phyloP scores from a whole-genome alignment of 2,888 invertebrate species.

The Heliconius ismenius region DNA sequence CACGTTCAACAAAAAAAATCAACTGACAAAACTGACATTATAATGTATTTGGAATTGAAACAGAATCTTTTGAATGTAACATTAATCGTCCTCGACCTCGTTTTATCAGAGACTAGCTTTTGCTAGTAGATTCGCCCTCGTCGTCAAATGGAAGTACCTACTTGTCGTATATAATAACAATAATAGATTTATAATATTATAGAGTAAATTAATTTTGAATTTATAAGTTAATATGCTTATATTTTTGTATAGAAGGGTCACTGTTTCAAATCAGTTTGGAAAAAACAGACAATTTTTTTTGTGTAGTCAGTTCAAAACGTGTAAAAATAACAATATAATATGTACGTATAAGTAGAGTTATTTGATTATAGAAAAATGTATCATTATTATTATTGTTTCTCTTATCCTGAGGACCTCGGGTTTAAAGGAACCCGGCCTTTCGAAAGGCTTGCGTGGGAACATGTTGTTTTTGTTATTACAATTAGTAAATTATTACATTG shows the following conservation, averaged over 20 bases:
- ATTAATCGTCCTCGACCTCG: no score
- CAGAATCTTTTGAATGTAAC: background rate
- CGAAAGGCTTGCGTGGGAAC: no score
- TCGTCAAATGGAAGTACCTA: no score
- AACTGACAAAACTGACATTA: background rate
- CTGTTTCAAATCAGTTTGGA: background rate
- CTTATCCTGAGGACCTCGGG: no score
- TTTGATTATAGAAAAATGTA: constrained; percentile 33
- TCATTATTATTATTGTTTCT: background rate
- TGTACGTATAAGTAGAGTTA: constrained; percentile 12
- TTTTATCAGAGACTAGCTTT: no score
- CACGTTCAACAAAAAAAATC: background rate
- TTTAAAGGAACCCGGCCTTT: no score
- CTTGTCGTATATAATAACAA: no score
- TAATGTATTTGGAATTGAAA: background rate
- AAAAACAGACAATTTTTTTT: background rate
- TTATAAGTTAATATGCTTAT: no score
- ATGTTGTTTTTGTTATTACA: background rate
- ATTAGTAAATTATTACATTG: background rate
- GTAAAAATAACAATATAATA: constrained; percentile 10
- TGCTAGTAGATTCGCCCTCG: no score
- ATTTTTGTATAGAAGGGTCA: background rate
- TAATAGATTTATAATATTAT: no score
- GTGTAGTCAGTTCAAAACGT: background rate
- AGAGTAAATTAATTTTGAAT: no score